These are phyloP conservation scores for Beaufortia kweichowensis DNA, from an alignment of 2,113 vertebrate genomes.

Conservation along the genomic window DNA sequence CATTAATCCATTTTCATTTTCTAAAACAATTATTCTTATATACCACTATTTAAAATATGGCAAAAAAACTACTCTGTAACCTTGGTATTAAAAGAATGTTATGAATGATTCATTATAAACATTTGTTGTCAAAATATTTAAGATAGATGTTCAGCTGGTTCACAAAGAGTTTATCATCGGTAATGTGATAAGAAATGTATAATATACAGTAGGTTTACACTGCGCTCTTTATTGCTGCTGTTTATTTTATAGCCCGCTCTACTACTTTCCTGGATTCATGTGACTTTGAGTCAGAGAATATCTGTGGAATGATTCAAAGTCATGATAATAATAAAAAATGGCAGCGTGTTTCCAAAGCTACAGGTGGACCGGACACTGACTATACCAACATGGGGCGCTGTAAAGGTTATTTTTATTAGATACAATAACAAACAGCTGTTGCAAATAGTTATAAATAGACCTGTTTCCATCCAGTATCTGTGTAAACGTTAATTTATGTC, in stretches of 20 bases:
- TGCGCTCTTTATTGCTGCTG: not conserved
- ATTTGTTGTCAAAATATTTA: no score
- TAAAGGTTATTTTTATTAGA: conserved; percentile 71
- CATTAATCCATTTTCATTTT: not conserved
- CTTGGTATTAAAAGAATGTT: no score
- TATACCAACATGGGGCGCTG: conserved; percentile 86
- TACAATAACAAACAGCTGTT: no score
- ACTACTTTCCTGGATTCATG: conserved; percentile 89
- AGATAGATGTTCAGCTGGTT: no score
- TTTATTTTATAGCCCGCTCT: conserved; percentile 72
- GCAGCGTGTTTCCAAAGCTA: conserved; percentile 66
- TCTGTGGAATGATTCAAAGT: conserved; percentile 92
- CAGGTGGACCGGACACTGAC: conserved; percentile 78
- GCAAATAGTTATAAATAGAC: not conserved
- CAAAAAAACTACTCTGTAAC: no score
- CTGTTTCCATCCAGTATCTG: not conserved
- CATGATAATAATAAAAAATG: conserved; percentile 76
- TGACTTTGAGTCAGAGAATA: conserved; percentile 87
- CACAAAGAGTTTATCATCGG: no score
- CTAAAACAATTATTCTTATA: not conserved
- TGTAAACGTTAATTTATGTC: not conserved
- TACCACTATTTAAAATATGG: no score
- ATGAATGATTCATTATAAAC: no score
- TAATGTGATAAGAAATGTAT: not conserved
- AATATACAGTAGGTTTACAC: conserved; percentile 16